Evolutionary conservation across 2,113 vertebrate genomes (phyloP).

Genomic region (Bubo blakistoni): DNA sequence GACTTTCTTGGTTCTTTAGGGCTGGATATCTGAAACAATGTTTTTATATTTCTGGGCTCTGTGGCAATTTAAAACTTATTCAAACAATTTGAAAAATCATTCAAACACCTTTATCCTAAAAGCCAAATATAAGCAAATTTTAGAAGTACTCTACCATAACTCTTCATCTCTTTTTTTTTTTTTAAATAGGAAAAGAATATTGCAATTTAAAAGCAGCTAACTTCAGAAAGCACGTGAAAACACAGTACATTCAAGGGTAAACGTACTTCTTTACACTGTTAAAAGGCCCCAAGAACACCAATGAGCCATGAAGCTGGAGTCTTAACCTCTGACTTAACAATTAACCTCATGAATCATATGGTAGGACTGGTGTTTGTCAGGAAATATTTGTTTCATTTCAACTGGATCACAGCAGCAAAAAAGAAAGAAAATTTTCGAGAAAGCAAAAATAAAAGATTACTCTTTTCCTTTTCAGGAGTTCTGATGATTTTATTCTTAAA

Average conservation of each 20-base stretch:
- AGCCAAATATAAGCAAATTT: neutral
- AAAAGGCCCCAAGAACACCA: neutral
- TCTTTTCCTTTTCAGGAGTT: neutral
- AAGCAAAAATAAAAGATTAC: neutral
- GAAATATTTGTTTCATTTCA: neutral
- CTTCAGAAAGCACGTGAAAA: neutral
- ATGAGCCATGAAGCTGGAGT: neutral
- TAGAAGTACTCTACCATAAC: neutral
- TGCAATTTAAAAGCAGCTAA: neutral
- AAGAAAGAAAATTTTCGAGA: neutral
- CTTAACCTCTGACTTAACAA: constrained; percentile 14
- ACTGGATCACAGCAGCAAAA: neutral
- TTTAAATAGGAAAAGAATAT: neutral
- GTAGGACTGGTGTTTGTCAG: neutral
- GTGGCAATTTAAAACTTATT: neutral
- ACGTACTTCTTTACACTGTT: neutral
- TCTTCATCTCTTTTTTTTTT: neutral
- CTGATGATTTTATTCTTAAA: constrained; percentile 45
- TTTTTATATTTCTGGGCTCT: neutral
- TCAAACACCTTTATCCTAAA: neutral
- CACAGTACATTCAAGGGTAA: neutral
- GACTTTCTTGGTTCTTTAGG: neutral
- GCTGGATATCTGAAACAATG: neutral
- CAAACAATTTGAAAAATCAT: neutral
- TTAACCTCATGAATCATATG: neutral